These are phyloP conservation scores for Hepsetus odoe DNA, from an alignment of 2,113 vertebrate species.

Conservation along the genomic window DNA sequence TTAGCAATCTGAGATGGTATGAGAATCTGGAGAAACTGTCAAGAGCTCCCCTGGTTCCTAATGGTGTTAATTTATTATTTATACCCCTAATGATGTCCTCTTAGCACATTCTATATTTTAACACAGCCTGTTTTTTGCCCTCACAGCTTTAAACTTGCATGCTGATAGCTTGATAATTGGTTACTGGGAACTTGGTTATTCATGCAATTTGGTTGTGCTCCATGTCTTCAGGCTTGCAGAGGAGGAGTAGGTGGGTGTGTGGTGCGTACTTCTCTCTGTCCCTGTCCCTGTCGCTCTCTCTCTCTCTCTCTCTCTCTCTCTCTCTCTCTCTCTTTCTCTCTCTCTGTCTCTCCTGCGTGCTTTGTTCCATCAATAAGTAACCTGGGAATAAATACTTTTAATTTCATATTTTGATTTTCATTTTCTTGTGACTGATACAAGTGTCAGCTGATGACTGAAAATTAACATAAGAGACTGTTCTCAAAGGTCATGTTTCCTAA, in stretches of 20 bases:
- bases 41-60: conserved; percentile 51
- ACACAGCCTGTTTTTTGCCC: conserved; percentile 65
- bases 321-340: not conserved
- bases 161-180: conserved; percentile 71
- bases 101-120: conserved; percentile 75
- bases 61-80: conserved; percentile 68
- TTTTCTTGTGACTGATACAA: too few species aligned
- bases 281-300: too few species aligned
- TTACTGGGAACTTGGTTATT: conserved; percentile 52
- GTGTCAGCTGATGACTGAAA: too few species aligned
- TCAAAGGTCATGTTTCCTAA: too few species aligned
- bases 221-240: conserved; percentile 64
- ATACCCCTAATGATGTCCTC: conserved; percentile 72
- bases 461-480: too few species aligned
- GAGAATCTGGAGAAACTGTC: conserved; percentile 51
- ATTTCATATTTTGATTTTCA: too few species aligned
- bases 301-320: not conserved
- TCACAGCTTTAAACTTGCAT: conserved; percentile 74
- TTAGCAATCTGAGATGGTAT: not conserved
- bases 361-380: too few species aligned
- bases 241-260: conserved; percentile 32
- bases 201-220: conserved; percentile 48
- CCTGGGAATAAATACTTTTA: too few species aligned
- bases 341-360: not conserved
- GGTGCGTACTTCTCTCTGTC: conserved; percentile 28